A percentile compares a stretch with the other conserved stretches of the same genome.
These are phyloP conservation scores for Nematostella vectensis DNA, from an alignment of 92 coral and sea anemone species.

Conservation along the genomic window DNA sequence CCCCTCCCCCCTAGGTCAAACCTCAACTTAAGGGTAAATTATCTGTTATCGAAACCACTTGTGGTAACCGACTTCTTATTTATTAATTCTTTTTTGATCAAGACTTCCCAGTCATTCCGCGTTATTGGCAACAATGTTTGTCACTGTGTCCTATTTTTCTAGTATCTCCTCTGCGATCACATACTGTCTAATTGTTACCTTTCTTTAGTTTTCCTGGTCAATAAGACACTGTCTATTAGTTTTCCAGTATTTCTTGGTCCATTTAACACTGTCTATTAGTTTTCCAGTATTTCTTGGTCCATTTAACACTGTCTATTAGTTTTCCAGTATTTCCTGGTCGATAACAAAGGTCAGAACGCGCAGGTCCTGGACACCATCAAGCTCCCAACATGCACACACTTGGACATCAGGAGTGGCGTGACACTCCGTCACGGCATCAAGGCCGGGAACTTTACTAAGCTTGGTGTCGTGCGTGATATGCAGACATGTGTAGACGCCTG, in stretches of 20 bases:
- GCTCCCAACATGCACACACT: constrained; percentile 95
- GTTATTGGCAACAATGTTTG: too few species aligned
- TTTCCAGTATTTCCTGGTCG: constrained; percentile 90
- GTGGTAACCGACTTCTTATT: too few species aligned
- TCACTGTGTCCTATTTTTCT: too few species aligned
- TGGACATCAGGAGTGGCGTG: constrained; percentile 82
- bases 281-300: constrained; percentile 47
- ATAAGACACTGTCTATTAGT: constrained; percentile 48
- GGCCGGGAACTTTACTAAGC: constrained; percentile 88
- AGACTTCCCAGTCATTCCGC: too few species aligned
- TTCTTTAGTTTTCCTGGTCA: too few species aligned
- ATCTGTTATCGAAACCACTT: too few species aligned
- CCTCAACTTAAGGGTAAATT: too few species aligned
- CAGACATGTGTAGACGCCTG: constrained; percentile 98
- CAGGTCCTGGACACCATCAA: constrained; percentile 90
- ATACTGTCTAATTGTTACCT: too few species aligned
- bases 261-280: constrained; percentile 48
- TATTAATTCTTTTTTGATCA: too few species aligned
- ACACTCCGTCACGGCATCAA: constrained; percentile 91
- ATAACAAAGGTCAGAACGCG: constrained; percentile 91
- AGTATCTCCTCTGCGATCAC: too few species aligned
- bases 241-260: too few species aligned
- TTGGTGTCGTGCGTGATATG: constrained; percentile 96
- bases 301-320: constrained; percentile 23
- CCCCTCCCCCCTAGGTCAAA: too few species aligned